Percentiles rank a stretch among this genome's conserved stretches.
These are phyloP conservation scores for Diarsia rubi DNA, from an alignment of 2,888 invertebrate species.

Conservation along the genomic window DNA sequence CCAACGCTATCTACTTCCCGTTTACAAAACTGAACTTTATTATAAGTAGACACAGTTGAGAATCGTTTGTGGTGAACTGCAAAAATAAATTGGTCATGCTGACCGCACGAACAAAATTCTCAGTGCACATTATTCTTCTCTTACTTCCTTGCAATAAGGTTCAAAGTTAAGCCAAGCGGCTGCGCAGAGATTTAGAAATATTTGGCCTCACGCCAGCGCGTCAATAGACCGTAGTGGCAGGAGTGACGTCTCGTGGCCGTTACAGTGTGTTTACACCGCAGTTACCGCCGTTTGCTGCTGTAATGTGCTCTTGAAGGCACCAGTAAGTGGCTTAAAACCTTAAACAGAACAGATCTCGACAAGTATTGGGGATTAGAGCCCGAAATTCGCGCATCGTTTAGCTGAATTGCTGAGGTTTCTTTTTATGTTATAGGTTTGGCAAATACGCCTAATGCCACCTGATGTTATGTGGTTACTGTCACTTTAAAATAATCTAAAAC, in stretches of 20 bases:
- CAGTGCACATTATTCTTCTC: background rate
- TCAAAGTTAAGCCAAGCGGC: background rate
- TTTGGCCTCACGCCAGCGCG: constrained; percentile 72
- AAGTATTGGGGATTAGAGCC: constrained; percentile 33
- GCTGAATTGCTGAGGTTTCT: constrained; percentile 32
- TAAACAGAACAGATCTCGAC: constrained; percentile 34
- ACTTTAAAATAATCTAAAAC: too few relatives aligned
- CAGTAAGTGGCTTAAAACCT: constrained; percentile 44
- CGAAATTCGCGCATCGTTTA: constrained; percentile 15
- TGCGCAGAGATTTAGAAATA: constrained; percentile 29
- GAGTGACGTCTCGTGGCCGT: constrained; percentile 66
- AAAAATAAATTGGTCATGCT: constrained; percentile 62
- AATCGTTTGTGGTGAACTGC: constrained; percentile 34
- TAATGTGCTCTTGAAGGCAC: constrained; percentile 64
- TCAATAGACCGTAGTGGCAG: constrained; percentile 70
- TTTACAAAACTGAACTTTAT: constrained; percentile 40
- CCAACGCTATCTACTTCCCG: constrained; percentile 41
- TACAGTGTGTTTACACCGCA: constrained; percentile 71
- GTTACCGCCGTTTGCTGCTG: constrained; percentile 67
- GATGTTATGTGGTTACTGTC: background rate
- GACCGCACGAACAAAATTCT: constrained; percentile 59
- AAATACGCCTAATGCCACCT: constrained; percentile 7
- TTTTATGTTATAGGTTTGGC: constrained; percentile 34
- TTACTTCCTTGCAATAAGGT: constrained; percentile 26
- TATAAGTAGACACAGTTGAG: constrained; percentile 23